These are phyloP conservation scores for Brachionus paranguensis DNA, from an alignment of 1,140 invertebrate genomes.

Conservation along the genomic window DNA sequence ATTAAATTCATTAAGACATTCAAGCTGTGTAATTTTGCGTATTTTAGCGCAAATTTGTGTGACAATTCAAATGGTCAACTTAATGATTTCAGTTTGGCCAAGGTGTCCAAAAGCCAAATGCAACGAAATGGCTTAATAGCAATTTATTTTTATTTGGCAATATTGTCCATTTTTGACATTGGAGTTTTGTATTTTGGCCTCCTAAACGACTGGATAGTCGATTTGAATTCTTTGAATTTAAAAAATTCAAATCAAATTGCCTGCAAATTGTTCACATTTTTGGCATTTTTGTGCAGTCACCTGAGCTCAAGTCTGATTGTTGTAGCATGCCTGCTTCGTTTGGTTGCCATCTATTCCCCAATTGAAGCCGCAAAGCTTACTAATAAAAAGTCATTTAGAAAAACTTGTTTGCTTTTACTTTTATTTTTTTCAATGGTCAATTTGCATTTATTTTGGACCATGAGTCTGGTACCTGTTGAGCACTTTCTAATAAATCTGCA, in stretches of 20 bases:
- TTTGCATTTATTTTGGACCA: constrained; percentile 35
- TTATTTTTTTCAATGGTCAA: constrained; percentile 15
- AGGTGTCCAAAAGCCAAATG: not conserved
- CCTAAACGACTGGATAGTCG: not conserved
- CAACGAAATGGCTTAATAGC: not conserved
- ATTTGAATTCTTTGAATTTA: not conserved
- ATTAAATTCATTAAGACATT: not conserved
- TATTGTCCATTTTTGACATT: not conserved
- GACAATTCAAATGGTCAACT: not conserved
- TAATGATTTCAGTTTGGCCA: not conserved
- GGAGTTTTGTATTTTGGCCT: constrained; percentile 11
- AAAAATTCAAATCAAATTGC: not conserved
- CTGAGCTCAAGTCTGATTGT: constrained; percentile 26
- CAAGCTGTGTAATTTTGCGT: not conserved
- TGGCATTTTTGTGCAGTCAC: constrained; percentile 1
- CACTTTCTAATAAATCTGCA: not conserved
- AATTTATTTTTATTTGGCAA: constrained; percentile 25
- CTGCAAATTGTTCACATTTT: constrained; percentile 34
- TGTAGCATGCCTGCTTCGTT: not conserved
- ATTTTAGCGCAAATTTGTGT: not conserved
- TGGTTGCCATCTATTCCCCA: constrained; percentile 30
- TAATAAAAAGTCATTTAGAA: constrained; percentile 6
- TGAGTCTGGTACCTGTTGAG: constrained; percentile 8
- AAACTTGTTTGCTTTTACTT: not conserved
- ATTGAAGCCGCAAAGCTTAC: constrained; percentile 18